Conservation (phyloP, 2,113 vertebrate species). For the Ranitomeya imitator region DNA sequence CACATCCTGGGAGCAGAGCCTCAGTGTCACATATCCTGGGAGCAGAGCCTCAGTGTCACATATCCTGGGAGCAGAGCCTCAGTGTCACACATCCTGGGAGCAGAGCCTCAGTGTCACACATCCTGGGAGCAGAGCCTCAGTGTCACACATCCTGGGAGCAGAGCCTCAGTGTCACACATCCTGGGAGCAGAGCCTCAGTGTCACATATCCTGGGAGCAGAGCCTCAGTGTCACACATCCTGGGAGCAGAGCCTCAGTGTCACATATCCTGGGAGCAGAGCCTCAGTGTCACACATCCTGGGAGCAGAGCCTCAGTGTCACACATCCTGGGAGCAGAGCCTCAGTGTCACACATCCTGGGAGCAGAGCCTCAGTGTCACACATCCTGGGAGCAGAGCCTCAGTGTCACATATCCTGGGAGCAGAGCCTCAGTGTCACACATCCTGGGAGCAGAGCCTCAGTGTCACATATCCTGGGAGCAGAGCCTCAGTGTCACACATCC, state of each 20-base stretch:
- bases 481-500: slow-evolving; percentile 61
- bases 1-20: slow-evolving; percentile 59
- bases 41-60: no score
- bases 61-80: no score
- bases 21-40: slow-evolving; percentile 62
- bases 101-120: slow-evolving; percentile 62
- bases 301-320: no score
- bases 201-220: slow-evolving; percentile 60
- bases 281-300: slow-evolving; percentile 62
- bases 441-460: no score
- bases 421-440: slow-evolving; percentile 61
- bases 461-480: slow-evolving; percentile 61
- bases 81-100: slow-evolving; percentile 62
- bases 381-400: no score
- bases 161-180: slow-evolving; percentile 61
- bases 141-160: slow-evolving; percentile 62
- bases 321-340: no score
- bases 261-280: slow-evolving; percentile 59
- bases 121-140: no score
- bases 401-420: slow-evolving; percentile 62
- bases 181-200: no score
- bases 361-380: no score
- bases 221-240: slow-evolving; percentile 62
- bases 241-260: no score
- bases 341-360: slow-evolving; percentile 62